phyloP scores from a whole-genome alignment of 2,113 vertebrate species.

The Sinocyclocheilus rhinocerous region DNA sequence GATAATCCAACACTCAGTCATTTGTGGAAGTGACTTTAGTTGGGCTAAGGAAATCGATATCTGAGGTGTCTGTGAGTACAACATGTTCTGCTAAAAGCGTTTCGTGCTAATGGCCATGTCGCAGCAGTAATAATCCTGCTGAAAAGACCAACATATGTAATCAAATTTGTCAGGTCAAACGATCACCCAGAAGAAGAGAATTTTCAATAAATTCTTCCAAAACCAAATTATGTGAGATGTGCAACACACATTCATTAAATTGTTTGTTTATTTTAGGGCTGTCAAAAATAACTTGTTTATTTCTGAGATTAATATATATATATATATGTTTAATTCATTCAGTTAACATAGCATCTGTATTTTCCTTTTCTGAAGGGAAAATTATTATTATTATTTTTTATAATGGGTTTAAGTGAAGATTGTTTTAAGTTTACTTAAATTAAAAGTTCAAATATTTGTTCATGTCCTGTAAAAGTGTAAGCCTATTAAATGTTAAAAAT shows the following conservation, averaged over 20 bases:
- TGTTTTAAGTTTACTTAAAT: too few relatives aligned
- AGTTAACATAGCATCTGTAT: too few relatives aligned
- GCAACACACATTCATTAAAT: background rate
- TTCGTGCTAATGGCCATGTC: background rate
- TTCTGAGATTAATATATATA: background rate
- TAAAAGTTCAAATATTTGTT: too few relatives aligned
- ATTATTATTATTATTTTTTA: too few relatives aligned
- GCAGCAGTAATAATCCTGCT: background rate
- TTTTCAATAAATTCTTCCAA: background rate
- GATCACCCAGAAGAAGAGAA: background rate
- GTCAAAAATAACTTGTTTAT: too few relatives aligned
- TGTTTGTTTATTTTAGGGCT: background rate
- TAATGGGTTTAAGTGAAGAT: too few relatives aligned
- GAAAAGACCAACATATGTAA: background rate
- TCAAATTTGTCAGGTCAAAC: background rate
- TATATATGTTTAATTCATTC: too few relatives aligned
- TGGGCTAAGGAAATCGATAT: background rate
- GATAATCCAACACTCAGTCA: background rate
- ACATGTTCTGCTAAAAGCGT: background rate
- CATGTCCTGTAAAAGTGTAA: too few relatives aligned
- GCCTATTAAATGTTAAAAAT: too few relatives aligned
- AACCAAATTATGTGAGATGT: background rate
- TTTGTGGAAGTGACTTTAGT: background rate
- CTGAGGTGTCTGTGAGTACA: background rate
- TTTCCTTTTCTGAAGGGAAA: too few relatives aligned